phyloP scores from a whole-genome alignment of 1,140 invertebrate species.

The Drosophila orena region DNA sequence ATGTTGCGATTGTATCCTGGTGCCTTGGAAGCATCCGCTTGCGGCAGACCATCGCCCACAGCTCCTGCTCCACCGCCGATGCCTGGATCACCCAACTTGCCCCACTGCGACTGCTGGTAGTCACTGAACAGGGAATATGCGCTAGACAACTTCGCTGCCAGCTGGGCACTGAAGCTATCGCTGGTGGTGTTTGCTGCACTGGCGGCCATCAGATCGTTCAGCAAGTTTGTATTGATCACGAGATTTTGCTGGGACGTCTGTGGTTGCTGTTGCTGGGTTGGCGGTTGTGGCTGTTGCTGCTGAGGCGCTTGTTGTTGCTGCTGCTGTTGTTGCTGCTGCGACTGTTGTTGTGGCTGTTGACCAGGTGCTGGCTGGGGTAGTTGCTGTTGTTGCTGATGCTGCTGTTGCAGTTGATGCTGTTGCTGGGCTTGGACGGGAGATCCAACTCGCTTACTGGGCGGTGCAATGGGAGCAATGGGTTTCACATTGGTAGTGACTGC shows the following conservation, averaged over 20 bases:
- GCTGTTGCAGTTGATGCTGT: slow-evolving; percentile 19
- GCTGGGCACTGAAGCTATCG: slow-evolving; percentile 68
- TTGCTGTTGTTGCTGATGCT: slow-evolving; percentile 8
- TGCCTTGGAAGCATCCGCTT: slow-evolving; percentile 92
- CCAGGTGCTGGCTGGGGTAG: slow-evolving; percentile 5
- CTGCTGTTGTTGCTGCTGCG: slow-evolving; percentile 28
- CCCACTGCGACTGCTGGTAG: slow-evolving; percentile 87
- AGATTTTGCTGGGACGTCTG: slow-evolving; percentile 56
- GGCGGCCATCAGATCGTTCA: slow-evolving; percentile 55
- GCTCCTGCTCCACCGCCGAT: slow-evolving; percentile 75
- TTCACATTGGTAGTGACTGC: slow-evolving; percentile 28
- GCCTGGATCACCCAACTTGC: slow-evolving; percentile 85
- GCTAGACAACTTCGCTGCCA: slow-evolving; percentile 81
- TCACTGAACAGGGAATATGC: slow-evolving; percentile 94
- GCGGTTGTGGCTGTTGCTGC: slow-evolving; percentile 21
- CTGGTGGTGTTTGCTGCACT: slow-evolving; percentile 19
- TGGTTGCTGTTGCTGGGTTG: slow-evolving; percentile 34
- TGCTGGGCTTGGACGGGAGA: slow-evolving; percentile 51
- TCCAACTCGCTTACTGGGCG: slow-evolving; percentile 59
- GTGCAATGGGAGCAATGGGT: slow-evolving; percentile 77
- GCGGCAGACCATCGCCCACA: slow-evolving; percentile 86
- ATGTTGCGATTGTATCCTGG: slow-evolving; percentile 91
- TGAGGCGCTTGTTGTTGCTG: slow-evolving; percentile 28
- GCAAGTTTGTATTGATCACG: slow-evolving; percentile 65
- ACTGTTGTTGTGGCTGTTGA: slow-evolving; percentile 24